phyloP scores from a whole-genome alignment of 2,113 vertebrate genomes.

The Nerophis ophidion region DNA sequence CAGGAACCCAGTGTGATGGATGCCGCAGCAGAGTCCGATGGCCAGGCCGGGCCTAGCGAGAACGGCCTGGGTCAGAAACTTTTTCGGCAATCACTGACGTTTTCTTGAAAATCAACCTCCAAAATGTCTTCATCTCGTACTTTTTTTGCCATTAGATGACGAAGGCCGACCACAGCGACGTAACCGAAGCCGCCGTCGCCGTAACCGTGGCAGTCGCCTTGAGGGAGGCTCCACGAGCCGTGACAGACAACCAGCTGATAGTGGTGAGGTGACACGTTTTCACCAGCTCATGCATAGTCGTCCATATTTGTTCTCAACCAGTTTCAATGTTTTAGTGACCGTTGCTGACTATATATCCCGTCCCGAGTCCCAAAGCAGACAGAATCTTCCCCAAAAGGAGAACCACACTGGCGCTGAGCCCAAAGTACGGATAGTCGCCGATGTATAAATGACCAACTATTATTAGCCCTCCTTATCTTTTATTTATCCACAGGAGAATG shows the following conservation, averaged over 20 bases:
- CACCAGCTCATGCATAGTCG: neutral
- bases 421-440: slow-evolving; percentile 49
- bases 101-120: neutral
- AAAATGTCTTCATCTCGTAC: neutral
- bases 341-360: slow-evolving; percentile 91
- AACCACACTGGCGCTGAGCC: slow-evolving; percentile 61
- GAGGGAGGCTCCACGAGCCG: slow-evolving; percentile 81
- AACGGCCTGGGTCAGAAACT: slow-evolving; percentile 79
- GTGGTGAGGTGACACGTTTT: slow-evolving; percentile 15
- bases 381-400: slow-evolving; percentile 76
- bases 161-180: slow-evolving; percentile 84
- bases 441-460: neutral
- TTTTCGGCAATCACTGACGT: neutral
- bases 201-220: slow-evolving; percentile 80
- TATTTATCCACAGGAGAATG: slow-evolving; percentile 69
- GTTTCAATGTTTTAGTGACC: slow-evolving; percentile 67
- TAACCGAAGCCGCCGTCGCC: slow-evolving; percentile 83
- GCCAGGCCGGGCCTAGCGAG: slow-evolving; percentile 73
- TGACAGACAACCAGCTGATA: slow-evolving; percentile 78
- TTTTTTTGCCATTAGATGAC: slow-evolving; percentile 69
- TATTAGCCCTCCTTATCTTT: neutral
- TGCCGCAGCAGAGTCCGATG: slow-evolving; percentile 77
- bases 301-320: neutral
- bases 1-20: slow-evolving; percentile 88
- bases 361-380: slow-evolving; percentile 86